Evolutionary conservation across 23 tunicate genomes (phyloP), one percentile per base, ranked within the genome.

Genomic region (Ascidia mentula): DNA sequence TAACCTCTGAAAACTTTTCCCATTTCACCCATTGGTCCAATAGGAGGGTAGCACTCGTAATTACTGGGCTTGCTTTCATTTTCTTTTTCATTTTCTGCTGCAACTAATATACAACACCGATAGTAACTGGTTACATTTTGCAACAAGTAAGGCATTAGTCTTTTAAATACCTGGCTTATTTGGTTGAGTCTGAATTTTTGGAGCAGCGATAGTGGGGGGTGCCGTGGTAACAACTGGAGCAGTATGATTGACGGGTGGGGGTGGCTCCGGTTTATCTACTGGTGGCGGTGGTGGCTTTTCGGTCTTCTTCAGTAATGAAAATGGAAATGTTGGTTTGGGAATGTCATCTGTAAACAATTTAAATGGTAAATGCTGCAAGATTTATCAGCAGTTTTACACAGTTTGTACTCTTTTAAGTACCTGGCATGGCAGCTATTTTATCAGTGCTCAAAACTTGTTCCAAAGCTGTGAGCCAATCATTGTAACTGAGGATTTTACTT

Each of bases 11-110:
- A 86, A 32, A 95, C 98, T 82, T 95, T 95, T 28, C 98, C 98
- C 98, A 95, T 95, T 78, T 95, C 98, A 22, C 98, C 98, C 98
- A 95, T 95, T 33, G 98, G 98, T 20, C 95, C 95, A 37, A 95
- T 89, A 34, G 95, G 91, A 39, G 98, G 98, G 78, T 93, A 93
- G 34, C 98, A 93, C 40, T 93, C 93, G 40, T 83, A 88, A 39
- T 73, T 88, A 32, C 83, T 78, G 26, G 85, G 73, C 34, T 86
- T 82, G 31, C 79, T 87, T 60, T 82, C 97, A n/a, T 32, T 80
- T 33, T 77, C 85, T 74, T 92, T 92, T 6, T 92, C 97, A 17
- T 76, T 73, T 34, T 79, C 40, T 3, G 40, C 83, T 69, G 74
- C 45, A 34, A 78, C 39, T 53, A 9, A 42, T 42, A n/a, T n/a